A percentile compares a stretch with the other conserved stretches of the same genome.
phyloP scores from a whole-genome alignment of 2,888 invertebrate genomes.

The Drosophila formosana region DNA sequence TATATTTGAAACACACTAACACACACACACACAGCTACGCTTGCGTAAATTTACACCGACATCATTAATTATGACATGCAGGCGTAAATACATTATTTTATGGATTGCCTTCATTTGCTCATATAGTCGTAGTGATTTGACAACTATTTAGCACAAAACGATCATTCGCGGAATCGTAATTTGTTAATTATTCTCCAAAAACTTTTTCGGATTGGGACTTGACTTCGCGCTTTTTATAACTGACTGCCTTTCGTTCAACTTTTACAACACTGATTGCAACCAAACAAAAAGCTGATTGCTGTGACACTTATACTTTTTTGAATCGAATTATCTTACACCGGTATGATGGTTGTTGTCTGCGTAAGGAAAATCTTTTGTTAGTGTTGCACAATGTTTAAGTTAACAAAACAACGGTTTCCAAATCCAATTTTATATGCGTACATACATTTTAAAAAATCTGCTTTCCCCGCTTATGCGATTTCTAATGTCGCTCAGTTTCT shows the following conservation, averaged over 20 bases:
- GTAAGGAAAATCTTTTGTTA: too few relatives aligned
- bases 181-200: not conserved
- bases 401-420: too few relatives aligned
- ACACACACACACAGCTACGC: not conserved
- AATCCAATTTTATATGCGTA: too few relatives aligned
- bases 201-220: not conserved
- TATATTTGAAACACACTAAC: not conserved
- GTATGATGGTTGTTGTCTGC: too few relatives aligned
- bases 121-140: not conserved
- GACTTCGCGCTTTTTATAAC: not conserved
- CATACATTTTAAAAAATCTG: too few relatives aligned
- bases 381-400: too few relatives aligned
- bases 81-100: not conserved
- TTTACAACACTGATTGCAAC: not conserved
- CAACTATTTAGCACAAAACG: not conserved
- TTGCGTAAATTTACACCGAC: not conserved
- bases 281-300: not conserved
- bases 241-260: not conserved
- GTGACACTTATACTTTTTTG: not conserved
- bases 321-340: too few relatives aligned
- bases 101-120: not conserved
- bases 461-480: constrained; percentile 91
- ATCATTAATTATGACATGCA: not conserved
- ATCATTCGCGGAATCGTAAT: not conserved
- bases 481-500: constrained; percentile 92